Evolutionary conservation across 1,140 invertebrate species (phyloP).

Genomic region (Acromyrmex heyeri): DNA sequence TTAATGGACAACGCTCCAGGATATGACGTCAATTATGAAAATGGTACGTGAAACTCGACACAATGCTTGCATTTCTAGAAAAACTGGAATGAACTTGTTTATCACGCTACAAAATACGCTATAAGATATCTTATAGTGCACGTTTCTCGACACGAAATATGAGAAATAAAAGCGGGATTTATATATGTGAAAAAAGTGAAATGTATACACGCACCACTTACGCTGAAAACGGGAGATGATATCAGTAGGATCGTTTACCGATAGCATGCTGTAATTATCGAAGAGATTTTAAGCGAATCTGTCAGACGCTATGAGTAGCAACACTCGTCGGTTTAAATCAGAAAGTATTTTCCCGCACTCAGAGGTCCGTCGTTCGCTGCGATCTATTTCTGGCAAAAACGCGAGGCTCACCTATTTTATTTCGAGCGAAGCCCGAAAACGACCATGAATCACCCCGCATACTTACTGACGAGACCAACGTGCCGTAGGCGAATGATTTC

Average conservation of each 20-base stretch:
- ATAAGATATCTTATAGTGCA: no score
- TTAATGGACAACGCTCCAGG: background rate
- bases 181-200: background rate
- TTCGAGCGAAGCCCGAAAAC: background rate
- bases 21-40: background rate
- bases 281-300: slow-evolving; percentile 4
- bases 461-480: background rate
- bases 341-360: slow-evolving; percentile 11
- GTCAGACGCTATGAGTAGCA: background rate
- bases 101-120: no score
- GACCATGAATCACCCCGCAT: slow-evolving; percentile 5
- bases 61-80: no score
- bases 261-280: background rate
- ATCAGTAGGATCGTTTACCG: background rate
- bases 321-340: slow-evolving; percentile 23
- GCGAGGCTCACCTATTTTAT: slow-evolving; percentile 21
- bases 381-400: slow-evolving; percentile 32
- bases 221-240: slow-evolving; percentile 30
- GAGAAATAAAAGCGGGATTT: background rate
- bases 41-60: no score
- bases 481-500: background rate
- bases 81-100: no score
- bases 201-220: slow-evolving; percentile 8
- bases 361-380: background rate
- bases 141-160: no score